Base-by-base conservation (phyloP, 2,888 invertebrate genomes). In the Phengaris arion region DNA sequence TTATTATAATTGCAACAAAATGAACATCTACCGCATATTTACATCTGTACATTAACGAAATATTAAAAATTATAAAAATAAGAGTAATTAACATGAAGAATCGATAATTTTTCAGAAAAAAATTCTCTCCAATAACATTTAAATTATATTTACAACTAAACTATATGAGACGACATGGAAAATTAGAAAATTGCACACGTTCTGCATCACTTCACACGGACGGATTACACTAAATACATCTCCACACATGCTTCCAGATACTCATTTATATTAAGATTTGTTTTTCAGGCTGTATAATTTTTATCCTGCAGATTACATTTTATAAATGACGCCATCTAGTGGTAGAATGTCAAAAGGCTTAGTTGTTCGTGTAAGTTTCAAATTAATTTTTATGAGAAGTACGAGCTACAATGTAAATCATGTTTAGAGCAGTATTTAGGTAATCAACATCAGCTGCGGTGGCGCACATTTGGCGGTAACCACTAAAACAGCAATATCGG, bases 71-170 rank as follows among this genome's bases (percentile, higher is more conserved):
- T 86, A 87, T 87, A 87, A 89, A 90, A 86, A 90, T 89, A 81
- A 88, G 89, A 92, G 92, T 90, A 91, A 91, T 91, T 90, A 92
- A 89, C 87, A 84, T 83, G 86, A 85, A 82, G 82, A 83, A 89
- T 85, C 85, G 88, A 87, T 81, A 87, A 89, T 89, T 87, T 82
- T 89, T 89, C 87, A 85, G 89, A 81, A 86, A 89, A 87, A 86
- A 79, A 74, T 73, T 82, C 83, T 81, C 80, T 82, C 83, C 84
- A 81, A 89, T 88, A 90, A 91, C 13, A 85, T 85, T 90, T 90
- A 93, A 92, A 92, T 83, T 88, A 92, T 93, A 93, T 93, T 92
- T 93, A 93, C 93, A 91, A 92, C 87, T 91, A 92, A 92, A 90
- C 87, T 92, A 91, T 72, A 89, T 87, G 86, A 87, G 87, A 88